Evolutionary conservation across 2,797 vertebrate genomes (phyloP), one percentile per base, ranked within the genome.

Genomic region (Danio tinwini): DNA sequence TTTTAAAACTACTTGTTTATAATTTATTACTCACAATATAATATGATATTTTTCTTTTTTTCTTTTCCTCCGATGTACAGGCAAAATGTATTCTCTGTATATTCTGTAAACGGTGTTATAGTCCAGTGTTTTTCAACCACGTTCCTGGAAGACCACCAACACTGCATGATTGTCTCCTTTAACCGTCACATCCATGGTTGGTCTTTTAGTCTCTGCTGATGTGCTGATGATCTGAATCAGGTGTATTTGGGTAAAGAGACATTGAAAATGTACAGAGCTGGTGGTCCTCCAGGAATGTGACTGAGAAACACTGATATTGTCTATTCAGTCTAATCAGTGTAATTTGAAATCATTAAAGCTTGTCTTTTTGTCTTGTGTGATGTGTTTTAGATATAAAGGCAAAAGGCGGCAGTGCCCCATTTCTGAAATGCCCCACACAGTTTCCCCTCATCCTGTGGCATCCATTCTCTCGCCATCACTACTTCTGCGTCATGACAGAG

Each of bases 361-460:
- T 11, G 4, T 7, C 4, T 3, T 44, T 29, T 47, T 52, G 4
- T 19, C 13, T 71, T 0, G 7, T 58, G 29, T 68, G n/a, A 78
- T 61, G 5, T 79, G 44, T 45, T 45, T 0, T 86, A 99, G 98
- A 93, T 0, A 70, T 93, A 55, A 94, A 94, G 0, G 93, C 94
- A 13, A 98, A 96, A 84, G 89, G 90, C 0, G 89, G 94, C 62
- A 91, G 63, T 0, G 6, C 89, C 0, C 94, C 95, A 0, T 94
- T 97, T 40, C 86, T 98, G 84, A 97, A 96, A 90, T 95, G 93
- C 81, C 94, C 94, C 29, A 95, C 94, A 0, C 88, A 92, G 89
- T 98, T 95, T 88, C 95, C 95, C 0, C 93, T 99, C 85, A 94
- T 99, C 91, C 93, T 99, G 79, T 99, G 97, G 97, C 98, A 99